Conservation (phyloP, 1,140 invertebrate genomes). For the Vanessa tameamea region DNA sequence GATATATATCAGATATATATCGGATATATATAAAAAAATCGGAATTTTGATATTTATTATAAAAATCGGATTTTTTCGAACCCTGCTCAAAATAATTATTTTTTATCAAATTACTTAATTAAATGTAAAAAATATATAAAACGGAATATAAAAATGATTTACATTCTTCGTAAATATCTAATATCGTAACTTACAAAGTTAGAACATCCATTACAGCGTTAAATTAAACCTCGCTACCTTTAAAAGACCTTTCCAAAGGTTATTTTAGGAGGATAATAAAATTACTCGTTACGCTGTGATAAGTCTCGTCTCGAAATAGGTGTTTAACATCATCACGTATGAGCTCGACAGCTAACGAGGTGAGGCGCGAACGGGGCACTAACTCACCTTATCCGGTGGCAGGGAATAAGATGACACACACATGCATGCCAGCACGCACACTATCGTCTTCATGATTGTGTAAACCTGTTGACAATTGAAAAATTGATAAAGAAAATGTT, state of each 20-base stretch:
- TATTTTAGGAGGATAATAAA: conserved; percentile 21
- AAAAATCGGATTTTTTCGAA: too few species aligned
- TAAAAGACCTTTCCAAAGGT: conserved; percentile 21
- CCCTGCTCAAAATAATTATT: too few species aligned
- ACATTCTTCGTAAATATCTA: too few species aligned
- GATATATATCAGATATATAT: too few species aligned
- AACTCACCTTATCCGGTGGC: conserved; percentile 70
- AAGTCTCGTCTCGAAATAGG: conserved; percentile 31
- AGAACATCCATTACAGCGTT: not conserved
- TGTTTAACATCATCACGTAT: conserved; percentile 27
- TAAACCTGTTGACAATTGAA: conserved; percentile 17
- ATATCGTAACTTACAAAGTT: not conserved
- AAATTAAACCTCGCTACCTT: not conserved
- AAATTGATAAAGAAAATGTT: not conserved
- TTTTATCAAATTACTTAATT: too few species aligned
- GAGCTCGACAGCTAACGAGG: conserved; percentile 32
- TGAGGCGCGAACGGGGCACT: conserved; percentile 33
- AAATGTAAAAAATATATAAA: too few species aligned
- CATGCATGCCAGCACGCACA: conserved; percentile 37
- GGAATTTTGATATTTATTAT: too few species aligned
- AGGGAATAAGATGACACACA: conserved; percentile 49
- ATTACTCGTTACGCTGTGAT: conserved; percentile 13
- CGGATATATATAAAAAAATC: too few species aligned
- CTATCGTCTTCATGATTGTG: conserved; percentile 24
- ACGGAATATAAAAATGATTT: too few species aligned